Base-by-base conservation (phyloP, 2,888 invertebrate species). In the Bhutanitis thaidina region DNA sequence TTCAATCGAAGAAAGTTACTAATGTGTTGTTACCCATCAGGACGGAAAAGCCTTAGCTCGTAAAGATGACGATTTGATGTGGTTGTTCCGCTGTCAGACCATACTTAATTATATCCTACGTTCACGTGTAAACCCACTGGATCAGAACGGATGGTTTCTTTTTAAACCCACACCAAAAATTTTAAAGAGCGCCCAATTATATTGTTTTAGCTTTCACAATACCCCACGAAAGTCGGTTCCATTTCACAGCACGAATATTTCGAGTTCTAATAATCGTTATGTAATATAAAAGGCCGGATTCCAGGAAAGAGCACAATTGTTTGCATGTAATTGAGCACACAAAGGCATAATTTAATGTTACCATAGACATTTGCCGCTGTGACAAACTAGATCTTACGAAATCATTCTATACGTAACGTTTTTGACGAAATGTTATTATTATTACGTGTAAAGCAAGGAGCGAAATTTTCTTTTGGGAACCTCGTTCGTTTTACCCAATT, bases 281-380 rank as follows among this genome's bases (percentile, higher is more conserved):
- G 8, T 27, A 5, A 27, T 8, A 8, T 27, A 27, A 27, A 4
- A 27, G 8, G 7, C 7, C 10, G 15, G 10, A 34, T 34, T 34
- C 36, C 43, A 37, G 32, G 15, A 38, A 10, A 25, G 8, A 35
- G 7, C 29, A 36, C 36, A 16, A 29, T 35, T 4, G 36, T 41
- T 32, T 16, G 15, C 35, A 43, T 30, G 38, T 44, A 25, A 29
- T 39, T 44, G 20, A 29, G 27, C 27, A 44, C n/a, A 40, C 44
- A 35, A 50, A 44, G 43, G 32, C 37, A 41, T 36, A 43, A 32
- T 43, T 49, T 37, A 3, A 13, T 10, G 49, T 49, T 7, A 25
- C 35, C 8, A 32, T 30, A 20, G 16, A 37, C 30, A 36, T 14
- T 38, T 20, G 20, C 20, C 3, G 20, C 16, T 1, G n/a, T 20